Evolutionary conservation across 2,797 vertebrate genomes (phyloP), one percentile per base, ranked within the genome.

Genomic region (Decapterus maruadsi): DNA sequence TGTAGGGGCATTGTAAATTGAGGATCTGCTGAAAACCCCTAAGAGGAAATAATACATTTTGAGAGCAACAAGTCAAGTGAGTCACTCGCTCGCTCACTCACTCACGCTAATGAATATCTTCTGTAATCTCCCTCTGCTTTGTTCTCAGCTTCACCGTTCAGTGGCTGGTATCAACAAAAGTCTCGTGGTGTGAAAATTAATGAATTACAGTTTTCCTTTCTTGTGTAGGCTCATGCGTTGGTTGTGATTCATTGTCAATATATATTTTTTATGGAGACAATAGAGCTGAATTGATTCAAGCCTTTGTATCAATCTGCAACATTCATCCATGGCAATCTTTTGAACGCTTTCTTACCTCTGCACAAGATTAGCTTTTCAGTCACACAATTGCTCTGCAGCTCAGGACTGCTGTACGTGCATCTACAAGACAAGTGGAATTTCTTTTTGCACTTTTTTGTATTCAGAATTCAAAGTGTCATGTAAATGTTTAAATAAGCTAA

Each of bases 101-200:
- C 43, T 45, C 73, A 79, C 91, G 83, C 86, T 81, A 65, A 38
- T 20, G 31, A 56, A 74, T 76, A 51, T 77, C 38, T 43, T 71
- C 80, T 76, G 26, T 68, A 63, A 80, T 83, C 75, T 77, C 66
- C 75, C 76, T 64, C 78, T 73, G 78, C 61, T 85, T 85, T 82
- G 40, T 85, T 87, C 61, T 59, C 72, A 71, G 85, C 57, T 71
- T 81, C 77, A 61, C 62, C 71, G 68, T 87, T 86, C 81, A 72
- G 77, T 63, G 61, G 54, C 72, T 80, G 65, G 58, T 65, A 78
- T 79, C 76, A 85, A 71, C 64, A 67, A 42, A 60, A 43, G 68
- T 57, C 66, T 72, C 70, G 72, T 54, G 77, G 78, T 12, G 62
- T 68, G 77, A 85, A 83, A 88, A 80, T 77, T 69, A 87, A 89